These are phyloP conservation scores for Petromus typicus DNA, from an alignment of 2,113 vertebrate genomes.

Conservation along the genomic window DNA sequence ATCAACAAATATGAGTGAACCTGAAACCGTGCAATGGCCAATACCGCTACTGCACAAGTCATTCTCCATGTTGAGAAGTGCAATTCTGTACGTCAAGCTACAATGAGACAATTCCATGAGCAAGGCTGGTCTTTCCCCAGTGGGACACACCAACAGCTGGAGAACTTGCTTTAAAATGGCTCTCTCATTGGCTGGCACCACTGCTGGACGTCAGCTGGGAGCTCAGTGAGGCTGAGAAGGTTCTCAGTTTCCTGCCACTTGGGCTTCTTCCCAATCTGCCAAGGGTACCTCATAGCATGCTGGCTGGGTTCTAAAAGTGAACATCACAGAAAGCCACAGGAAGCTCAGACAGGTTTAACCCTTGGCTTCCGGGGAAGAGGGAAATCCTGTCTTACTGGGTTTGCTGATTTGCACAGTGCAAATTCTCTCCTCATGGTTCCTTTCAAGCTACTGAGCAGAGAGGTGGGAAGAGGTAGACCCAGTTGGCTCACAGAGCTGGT, in stretches of 20 bases:
- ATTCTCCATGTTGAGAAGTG: not conserved
- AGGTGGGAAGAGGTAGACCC: not conserved
- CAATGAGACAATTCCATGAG: not conserved
- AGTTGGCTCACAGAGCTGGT: not conserved
- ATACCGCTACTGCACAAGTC: not conserved
- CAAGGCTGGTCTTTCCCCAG: not conserved
- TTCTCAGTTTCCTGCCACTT: not conserved
- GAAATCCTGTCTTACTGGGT: not conserved
- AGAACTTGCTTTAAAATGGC: not conserved
- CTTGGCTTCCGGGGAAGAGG: not conserved
- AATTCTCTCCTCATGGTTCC: not conserved
- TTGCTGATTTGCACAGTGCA: not conserved
- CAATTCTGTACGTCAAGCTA: not conserved
- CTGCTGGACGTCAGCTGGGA: not conserved
- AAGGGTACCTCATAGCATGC: not conserved
- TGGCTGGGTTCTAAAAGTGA: not conserved
- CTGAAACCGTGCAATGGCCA: not conserved
- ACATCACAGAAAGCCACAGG: not conserved
- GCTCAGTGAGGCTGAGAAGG: not conserved
- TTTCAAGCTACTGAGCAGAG: not conserved
- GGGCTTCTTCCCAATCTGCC: not conserved
- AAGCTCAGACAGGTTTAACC: not conserved
- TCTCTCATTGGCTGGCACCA: not conserved
- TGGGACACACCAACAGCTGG: not conserved
- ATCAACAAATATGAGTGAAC: not conserved